A percentile compares a stretch with the other conserved stretches of the same genome.
Evolutionary conservation across 2,888 invertebrate genomes (phyloP).

Genomic region (Acleris sparsana): DNA sequence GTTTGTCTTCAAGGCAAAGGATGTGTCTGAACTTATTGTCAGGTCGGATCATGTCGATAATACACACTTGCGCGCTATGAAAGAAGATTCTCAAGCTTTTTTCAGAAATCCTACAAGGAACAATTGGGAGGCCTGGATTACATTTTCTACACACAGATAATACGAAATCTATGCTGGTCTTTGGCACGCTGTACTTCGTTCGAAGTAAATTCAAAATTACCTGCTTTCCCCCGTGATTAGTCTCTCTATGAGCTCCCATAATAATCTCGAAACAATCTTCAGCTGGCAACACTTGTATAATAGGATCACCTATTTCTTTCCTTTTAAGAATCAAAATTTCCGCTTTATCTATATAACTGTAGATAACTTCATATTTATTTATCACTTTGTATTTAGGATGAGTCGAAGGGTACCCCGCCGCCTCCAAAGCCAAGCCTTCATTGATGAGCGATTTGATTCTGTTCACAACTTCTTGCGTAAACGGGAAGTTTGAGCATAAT

Average conservation of each 20-base stretch:
- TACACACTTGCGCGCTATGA: constrained; percentile 18
- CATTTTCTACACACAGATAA: constrained; percentile 8
- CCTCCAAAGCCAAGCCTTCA: constrained; percentile 2
- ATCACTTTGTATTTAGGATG: constrained; percentile 17
- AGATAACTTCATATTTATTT: constrained; percentile 15
- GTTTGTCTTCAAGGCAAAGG: constrained; percentile 16
- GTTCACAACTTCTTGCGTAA: constrained; percentile 7
- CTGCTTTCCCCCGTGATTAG: constrained; percentile 4
- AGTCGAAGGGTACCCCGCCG: constrained; percentile 7
- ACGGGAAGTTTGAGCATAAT: constrained; percentile 6
- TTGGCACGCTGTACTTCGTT: constrained; percentile 19
- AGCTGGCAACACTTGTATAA: constrained; percentile 22
- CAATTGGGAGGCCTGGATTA: too few species aligned
- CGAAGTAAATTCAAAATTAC: constrained; percentile 6
- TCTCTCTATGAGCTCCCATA: constrained; percentile 15
- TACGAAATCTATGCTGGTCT: constrained; percentile 21
- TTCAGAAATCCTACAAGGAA: too few species aligned
- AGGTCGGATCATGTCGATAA: constrained; percentile 20
- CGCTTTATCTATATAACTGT: neutral
- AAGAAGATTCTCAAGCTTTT: too few species aligned
- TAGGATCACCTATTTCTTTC: neutral
- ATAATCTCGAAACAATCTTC: constrained; percentile 32
- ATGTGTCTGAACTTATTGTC: constrained; percentile 21
- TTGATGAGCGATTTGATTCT: constrained; percentile 21
- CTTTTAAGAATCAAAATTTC: constrained; percentile 26